Evolutionary conservation across 1,140 invertebrate species (phyloP).

Genomic region (Anthonomus grandis): DNA sequence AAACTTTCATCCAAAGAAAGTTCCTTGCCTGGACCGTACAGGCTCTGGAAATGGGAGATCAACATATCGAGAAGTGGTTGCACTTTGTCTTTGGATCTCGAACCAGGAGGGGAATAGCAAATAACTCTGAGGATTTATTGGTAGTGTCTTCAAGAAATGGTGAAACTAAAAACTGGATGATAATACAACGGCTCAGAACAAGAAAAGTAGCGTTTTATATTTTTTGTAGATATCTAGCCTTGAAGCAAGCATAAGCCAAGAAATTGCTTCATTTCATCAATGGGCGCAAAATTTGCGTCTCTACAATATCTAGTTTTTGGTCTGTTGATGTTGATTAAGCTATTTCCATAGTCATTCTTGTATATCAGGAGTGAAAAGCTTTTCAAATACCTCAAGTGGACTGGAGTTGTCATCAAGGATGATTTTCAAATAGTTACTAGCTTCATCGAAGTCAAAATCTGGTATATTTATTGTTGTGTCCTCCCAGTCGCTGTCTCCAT

Average conservation of each 20-base stretch:
- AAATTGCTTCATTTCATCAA: constrained; percentile 1
- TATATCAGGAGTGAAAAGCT: too few species aligned
- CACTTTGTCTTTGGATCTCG: neutral
- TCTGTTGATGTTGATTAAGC: too few species aligned
- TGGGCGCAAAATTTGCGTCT: neutral
- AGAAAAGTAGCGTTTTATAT: constrained; percentile 1
- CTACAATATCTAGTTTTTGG: neutral
- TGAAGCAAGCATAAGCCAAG: neutral
- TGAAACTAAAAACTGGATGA: constrained; percentile 9
- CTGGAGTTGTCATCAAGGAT: too few species aligned
- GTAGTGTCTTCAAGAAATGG: neutral
- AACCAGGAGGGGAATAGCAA: neutral
- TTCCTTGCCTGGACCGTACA: neutral
- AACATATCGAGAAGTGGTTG: neutral
- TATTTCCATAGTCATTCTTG: too few species aligned
- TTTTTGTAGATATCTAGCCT: neutral
- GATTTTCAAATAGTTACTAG: too few species aligned
- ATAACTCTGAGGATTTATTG: neutral
- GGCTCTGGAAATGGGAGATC: neutral
- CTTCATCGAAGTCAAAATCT: too few species aligned
- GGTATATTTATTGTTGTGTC: too few species aligned
- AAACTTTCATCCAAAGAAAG: neutral
- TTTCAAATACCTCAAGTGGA: too few species aligned
- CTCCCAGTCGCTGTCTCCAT: too few species aligned
- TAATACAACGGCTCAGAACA: neutral